Evolutionary conservation across 2,797 vertebrate species (phyloP).

Genomic region (Perodicticus potto): DNA sequence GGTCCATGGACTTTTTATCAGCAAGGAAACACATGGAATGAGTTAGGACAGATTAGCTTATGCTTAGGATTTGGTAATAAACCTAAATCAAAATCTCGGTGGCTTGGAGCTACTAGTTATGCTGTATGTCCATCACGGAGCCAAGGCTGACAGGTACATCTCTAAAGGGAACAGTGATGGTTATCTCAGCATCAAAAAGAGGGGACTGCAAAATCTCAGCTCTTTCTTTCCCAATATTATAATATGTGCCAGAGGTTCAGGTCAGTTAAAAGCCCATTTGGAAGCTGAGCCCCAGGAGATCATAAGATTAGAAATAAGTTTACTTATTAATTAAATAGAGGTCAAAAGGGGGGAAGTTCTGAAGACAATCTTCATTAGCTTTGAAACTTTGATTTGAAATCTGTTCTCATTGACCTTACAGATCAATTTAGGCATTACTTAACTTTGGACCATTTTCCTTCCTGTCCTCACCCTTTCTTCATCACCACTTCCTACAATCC

Average conservation of each 20-base stretch:
- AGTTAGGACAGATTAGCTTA: not conserved
- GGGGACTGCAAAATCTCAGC: not conserved
- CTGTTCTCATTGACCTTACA: not conserved
- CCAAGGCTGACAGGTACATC: not conserved
- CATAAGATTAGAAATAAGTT: not conserved
- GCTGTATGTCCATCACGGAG: not conserved
- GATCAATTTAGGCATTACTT: not conserved
- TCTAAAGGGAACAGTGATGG: not conserved
- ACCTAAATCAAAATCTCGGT: not conserved
- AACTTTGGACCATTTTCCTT: not conserved
- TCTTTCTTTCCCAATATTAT: not conserved
- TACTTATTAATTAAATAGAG: constrained; percentile 21
- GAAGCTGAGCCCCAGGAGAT: not conserved
- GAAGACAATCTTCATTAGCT: not conserved
- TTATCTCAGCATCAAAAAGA: not conserved
- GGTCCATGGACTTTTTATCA: not conserved
- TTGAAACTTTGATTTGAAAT: constrained; percentile 34
- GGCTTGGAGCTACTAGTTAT: not conserved
- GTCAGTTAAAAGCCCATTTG: not conserved
- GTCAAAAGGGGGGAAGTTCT: not conserved
- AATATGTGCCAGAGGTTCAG: not conserved
- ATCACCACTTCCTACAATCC: not conserved
- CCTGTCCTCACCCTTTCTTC: not conserved
- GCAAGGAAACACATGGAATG: not conserved
- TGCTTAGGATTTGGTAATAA: not conserved